These are phyloP conservation scores for Bucco capensis DNA, from an alignment of 2,113 vertebrate species.

Conservation along the genomic window DNA sequence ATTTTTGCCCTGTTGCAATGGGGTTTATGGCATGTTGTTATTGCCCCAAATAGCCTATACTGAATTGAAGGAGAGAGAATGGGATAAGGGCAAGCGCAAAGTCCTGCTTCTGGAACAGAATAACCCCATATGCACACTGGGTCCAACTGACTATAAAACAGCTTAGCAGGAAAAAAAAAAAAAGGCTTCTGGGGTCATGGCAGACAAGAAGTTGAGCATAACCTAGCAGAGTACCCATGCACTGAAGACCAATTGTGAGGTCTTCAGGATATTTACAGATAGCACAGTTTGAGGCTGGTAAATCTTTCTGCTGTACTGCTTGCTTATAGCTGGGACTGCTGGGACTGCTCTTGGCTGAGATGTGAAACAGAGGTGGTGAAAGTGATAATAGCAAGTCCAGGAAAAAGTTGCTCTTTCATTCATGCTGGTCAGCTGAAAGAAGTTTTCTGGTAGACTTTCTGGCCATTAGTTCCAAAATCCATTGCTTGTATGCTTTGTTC, in stretches of 20 bases:
- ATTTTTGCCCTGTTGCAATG: not conserved
- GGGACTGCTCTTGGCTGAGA: not conserved
- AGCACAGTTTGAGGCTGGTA: not conserved
- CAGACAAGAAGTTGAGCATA: not conserved
- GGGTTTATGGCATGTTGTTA: not conserved
- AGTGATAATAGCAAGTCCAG: not conserved
- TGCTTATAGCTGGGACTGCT: not conserved
- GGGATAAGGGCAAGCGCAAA: not conserved
- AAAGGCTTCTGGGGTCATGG: not conserved
- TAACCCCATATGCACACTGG: not conserved
- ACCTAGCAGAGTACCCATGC: not conserved
- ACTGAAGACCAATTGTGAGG: not conserved
- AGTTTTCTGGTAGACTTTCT: constrained; percentile 12
- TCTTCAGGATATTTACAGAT: not conserved
- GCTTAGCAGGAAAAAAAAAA: not conserved
- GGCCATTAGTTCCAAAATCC: not conserved
- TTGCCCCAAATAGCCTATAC: not conserved
- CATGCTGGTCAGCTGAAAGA: not conserved
- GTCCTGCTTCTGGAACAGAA: not conserved
- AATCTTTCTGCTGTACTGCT: not conserved
- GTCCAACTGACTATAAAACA: not conserved
- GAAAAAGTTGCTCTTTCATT: not conserved
- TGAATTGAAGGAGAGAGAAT: not conserved
- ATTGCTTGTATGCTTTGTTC: constrained; percentile 24
- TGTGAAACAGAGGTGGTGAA: not conserved